phyloP scores from a whole-genome alignment of 2,888 invertebrate genomes.

The Cephus spinipes region DNA sequence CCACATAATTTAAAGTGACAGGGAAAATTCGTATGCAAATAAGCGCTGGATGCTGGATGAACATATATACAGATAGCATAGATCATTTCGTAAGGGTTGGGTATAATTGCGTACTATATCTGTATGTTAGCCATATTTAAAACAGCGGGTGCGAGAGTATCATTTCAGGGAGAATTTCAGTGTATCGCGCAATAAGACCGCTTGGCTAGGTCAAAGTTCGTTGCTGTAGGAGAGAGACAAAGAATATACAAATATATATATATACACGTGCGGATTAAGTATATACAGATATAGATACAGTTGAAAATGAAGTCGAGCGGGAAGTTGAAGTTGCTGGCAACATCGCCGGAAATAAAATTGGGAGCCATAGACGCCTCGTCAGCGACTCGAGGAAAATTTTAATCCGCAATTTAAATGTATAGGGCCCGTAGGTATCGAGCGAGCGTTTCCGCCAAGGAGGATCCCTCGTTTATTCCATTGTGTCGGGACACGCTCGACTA shows the following conservation, averaged over 20 bases:
- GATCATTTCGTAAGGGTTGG: not conserved
- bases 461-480: slow-evolving; percentile 4
- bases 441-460: not conserved
- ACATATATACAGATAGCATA: not conserved
- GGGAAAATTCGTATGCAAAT: not conserved
- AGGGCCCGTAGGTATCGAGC: not conserved
- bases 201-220: not conserved
- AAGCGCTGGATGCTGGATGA: not conserved
- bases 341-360: not conserved
- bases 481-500: not conserved
- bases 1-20: not conserved
- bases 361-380: slow-evolving; percentile 3
- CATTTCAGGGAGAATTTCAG: not conserved
- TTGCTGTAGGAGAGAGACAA: not conserved
- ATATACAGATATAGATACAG: not conserved
- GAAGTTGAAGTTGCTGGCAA: not conserved
- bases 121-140: not conserved
- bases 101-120: not conserved
- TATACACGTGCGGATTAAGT: not conserved
- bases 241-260: not conserved
- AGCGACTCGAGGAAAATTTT: slow-evolving; percentile 6
- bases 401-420: slow-evolving; percentile 9
- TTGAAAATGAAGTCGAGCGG: not conserved
- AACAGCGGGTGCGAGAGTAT: not conserved
- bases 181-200: not conserved